These are phyloP conservation scores for Plodia interpunctella DNA, from an alignment of 1,140 invertebrate genomes.

Conservation along the genomic window DNA sequence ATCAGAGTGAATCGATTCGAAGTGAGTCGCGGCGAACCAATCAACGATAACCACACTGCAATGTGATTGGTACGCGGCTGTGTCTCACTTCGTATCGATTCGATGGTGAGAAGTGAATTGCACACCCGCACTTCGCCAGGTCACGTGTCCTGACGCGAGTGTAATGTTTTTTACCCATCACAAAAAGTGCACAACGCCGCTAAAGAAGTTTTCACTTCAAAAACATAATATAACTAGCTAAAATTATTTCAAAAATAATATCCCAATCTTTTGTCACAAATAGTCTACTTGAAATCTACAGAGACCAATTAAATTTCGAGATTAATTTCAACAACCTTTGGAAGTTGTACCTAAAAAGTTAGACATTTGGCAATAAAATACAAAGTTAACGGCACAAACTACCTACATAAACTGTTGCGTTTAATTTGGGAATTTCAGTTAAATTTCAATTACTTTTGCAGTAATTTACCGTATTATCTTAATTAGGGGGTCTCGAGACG, in stretches of 20 bases:
- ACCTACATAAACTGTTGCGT: constrained; percentile 4
- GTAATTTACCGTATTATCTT: constrained; percentile 1
- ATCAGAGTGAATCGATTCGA: too few relatives aligned
- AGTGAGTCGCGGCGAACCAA: too few relatives aligned
- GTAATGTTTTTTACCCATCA: too few relatives aligned
- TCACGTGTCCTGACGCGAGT: too few relatives aligned
- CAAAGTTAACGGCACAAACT: not conserved
- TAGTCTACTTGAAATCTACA: not conserved
- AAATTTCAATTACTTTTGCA: constrained; percentile 2
- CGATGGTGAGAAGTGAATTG: too few relatives aligned
- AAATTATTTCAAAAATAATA: not conserved
- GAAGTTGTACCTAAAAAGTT: not conserved
- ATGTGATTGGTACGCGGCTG: too few relatives aligned
- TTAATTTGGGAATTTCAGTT: not conserved
- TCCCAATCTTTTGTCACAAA: not conserved
- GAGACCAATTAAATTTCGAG: not conserved
- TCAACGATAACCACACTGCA: too few relatives aligned
- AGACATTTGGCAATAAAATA: not conserved
- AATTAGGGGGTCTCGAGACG: not conserved
- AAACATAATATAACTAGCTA: not conserved
- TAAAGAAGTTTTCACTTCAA: too few relatives aligned
- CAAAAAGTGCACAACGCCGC: too few relatives aligned
- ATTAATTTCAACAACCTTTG: not conserved
- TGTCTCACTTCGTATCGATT: too few relatives aligned
- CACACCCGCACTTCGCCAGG: too few relatives aligned